These are phyloP conservation scores for Heliconius hortense DNA, from an alignment of 2,888 invertebrate genomes.

Conservation along the genomic window DNA sequence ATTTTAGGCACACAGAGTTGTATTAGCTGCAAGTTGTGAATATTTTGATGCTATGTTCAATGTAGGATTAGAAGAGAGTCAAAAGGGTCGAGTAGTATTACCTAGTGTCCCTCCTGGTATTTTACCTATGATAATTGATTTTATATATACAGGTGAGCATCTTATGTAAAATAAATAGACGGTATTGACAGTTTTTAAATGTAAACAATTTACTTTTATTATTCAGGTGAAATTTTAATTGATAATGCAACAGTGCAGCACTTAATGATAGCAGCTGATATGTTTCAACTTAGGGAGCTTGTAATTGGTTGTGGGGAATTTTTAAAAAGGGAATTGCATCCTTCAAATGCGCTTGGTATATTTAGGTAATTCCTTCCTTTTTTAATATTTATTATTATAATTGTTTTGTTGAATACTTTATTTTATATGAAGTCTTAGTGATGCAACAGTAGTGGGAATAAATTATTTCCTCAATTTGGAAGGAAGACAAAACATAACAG, in stretches of 20 bases:
- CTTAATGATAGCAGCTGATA: constrained; percentile 93
- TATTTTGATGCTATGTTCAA: constrained; percentile 98
- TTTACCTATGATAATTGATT: constrained; percentile 89
- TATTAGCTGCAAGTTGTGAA: constrained; percentile 93
- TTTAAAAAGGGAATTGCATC: constrained; percentile 91
- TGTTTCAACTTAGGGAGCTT: constrained; percentile 91
- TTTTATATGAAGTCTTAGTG: not conserved
- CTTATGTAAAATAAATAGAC: not conserved
- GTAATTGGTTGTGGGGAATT: constrained; percentile 93
- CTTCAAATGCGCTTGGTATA: constrained; percentile 94
- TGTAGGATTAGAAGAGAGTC: constrained; percentile 91
- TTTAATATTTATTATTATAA: not conserved
- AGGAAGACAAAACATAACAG: not conserved
- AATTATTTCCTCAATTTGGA: too few relatives aligned
- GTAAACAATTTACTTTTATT: constrained; percentile 16
- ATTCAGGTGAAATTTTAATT: constrained; percentile 84
- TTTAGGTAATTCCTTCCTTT: constrained; percentile 76
- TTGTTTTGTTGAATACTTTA: not conserved
- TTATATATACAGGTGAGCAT: constrained; percentile 90
- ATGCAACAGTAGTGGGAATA: not conserved
- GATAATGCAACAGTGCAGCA: constrained; percentile 93
- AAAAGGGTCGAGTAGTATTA: constrained; percentile 89
- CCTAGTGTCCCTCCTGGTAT: constrained; percentile 89
- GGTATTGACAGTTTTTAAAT: not conserved
- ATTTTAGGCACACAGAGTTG: constrained; percentile 90